Evolutionary conservation across 2,888 invertebrate species (phyloP), one percentile per base, ranked within the genome.

Genomic region (Scaptomyza cyrtandrae): DNA sequence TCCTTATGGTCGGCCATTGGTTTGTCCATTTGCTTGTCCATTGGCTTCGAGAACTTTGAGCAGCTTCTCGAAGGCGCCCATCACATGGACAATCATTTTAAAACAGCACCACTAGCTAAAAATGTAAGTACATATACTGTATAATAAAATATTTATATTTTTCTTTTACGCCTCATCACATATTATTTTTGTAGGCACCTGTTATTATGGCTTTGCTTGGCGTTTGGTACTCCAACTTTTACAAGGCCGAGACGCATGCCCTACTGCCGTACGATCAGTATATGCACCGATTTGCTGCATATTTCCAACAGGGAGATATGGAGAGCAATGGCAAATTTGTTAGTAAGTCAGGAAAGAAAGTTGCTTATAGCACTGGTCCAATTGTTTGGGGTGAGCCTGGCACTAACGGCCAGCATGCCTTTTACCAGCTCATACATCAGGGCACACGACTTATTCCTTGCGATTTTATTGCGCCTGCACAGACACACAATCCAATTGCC

Each of bases 281-380:
- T 92, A 93, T 99, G 88, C 99, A 99, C 92, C 95, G 99, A 91
- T 99, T 99, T 93, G 98, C 99, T 10, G 99, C 99, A 14, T 99
- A 99, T 92, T 99, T 99, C 93, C 99, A 99, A 93, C 99, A 99
- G 93, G 99, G 99, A 4, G 99, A 99, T 90, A 99, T 99, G 99
- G 99, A 99, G 93, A 98, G 98, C 78, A 99, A 99, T 92, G 99
- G 99, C 72, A 99, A 99, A 93, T 96, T 96, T 89, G 96, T 97
- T 31, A 97, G 96, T 0, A 94, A 96, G 35, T 93, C 94, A 13
- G 90, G 86, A 33, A 91, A 94, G 64, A 92, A 91, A 13, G 92
- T 91, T 13, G 78, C 87, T 57, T 92, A 91, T 64, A 92, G 86
- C 61, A 92, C 92, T 4, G 92, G 92, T 0, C 92, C 92, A 49